Evolutionary conservation across 2,888 invertebrate species (phyloP).

Genomic region (Pandemis corylana): DNA sequence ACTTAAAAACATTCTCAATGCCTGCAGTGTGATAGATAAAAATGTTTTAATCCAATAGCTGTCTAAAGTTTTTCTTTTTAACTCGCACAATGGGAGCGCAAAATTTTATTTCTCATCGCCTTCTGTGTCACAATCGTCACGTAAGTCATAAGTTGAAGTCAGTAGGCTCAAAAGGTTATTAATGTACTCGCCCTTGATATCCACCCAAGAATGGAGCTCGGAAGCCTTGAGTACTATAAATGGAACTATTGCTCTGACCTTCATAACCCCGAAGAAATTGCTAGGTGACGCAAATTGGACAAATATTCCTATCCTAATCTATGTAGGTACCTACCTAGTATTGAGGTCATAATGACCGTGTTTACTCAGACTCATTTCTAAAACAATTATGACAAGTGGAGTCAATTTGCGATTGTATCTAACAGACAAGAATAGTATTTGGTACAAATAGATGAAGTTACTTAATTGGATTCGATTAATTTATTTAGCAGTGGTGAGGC

Average conservation of each 20-base stretch:
- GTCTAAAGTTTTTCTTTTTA: background rate
- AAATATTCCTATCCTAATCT: background rate
- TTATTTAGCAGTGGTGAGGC: too few species aligned
- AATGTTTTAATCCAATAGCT: background rate
- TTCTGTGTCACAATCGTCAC: conserved; percentile 14
- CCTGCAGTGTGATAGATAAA: background rate
- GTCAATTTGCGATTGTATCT: background rate
- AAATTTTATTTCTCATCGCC: background rate
- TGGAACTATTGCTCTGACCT: conserved; percentile 14
- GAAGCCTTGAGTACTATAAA: conserved; percentile 12
- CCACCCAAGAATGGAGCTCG: background rate
- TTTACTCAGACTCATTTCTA: background rate
- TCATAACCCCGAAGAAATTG: conserved; percentile 15
- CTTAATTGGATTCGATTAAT: background rate
- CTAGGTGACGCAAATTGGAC: conserved; percentile 2
- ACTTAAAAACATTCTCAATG: too few species aligned
- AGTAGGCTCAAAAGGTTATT: conserved; percentile 14
- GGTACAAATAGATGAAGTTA: background rate
- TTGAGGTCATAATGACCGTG: conserved; percentile 12
- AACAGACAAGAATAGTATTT: background rate
- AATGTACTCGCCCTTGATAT: conserved; percentile 23
- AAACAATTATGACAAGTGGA: background rate
- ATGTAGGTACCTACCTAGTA: background rate
- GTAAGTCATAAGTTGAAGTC: conserved; percentile 18
- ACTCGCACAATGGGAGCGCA: background rate